Percentiles rank a stretch among this genome's conserved stretches.
Evolutionary conservation across 2,797 vertebrate species (phyloP).

Genomic region (Premnoplex brunnescens): DNA sequence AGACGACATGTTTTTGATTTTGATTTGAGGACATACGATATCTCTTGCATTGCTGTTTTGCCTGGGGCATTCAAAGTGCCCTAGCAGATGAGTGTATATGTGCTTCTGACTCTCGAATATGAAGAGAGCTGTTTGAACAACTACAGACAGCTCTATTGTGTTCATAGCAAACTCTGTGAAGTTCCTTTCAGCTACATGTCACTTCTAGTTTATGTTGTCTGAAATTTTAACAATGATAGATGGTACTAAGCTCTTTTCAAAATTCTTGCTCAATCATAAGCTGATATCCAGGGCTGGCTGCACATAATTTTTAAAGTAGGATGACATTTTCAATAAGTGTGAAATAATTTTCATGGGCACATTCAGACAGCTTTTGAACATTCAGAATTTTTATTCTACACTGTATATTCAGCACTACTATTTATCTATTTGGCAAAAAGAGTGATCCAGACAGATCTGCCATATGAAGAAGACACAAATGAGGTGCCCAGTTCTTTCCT

Average conservation of each 20-base stretch:
- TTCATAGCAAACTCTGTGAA: background rate
- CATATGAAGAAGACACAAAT: background rate
- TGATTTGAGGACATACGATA: background rate
- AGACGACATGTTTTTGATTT: background rate
- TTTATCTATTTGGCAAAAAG: background rate
- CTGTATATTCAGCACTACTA: background rate
- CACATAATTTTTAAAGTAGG: background rate
- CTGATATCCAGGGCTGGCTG: background rate
- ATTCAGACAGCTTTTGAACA: background rate
- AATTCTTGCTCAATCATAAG: constrained; percentile 10
- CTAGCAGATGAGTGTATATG: background rate
- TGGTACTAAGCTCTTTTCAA: background rate
- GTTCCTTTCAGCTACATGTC: constrained; percentile 67
- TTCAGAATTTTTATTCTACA: background rate
- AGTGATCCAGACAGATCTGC: background rate
- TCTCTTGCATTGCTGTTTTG: background rate
- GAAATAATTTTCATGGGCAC: background rate
- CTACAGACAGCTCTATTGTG: constrained; percentile 33
- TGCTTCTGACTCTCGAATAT: background rate
- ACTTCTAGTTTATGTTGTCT: constrained; percentile 16
- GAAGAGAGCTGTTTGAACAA: constrained; percentile 28
- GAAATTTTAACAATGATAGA: constrained; percentile 20
- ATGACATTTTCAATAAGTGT: background rate
- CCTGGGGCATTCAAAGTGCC: background rate
- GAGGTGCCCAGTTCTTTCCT: background rate